Base-by-base conservation (phyloP, 2,113 vertebrate genomes). In the Felis chaus region DNA sequence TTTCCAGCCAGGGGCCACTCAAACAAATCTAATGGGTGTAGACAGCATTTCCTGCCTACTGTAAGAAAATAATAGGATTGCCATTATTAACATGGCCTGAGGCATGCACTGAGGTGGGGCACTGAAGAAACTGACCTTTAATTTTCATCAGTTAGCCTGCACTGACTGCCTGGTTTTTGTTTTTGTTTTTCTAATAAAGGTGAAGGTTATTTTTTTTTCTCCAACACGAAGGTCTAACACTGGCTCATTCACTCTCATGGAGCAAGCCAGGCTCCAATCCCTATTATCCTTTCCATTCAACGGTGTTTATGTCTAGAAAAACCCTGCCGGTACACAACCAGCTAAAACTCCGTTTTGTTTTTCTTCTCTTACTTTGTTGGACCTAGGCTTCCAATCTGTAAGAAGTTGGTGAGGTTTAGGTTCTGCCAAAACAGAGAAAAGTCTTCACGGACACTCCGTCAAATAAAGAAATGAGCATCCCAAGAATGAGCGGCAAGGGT, bases 51-150 rank as follows among this genome's bases (percentile, higher is more conserved):
- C 98, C 97, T 98, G 95, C 69, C 89, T 76, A 12, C 48, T 39
- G 27, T 91, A 93, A 97, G 71, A 97, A 97, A 98, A 98, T 3
- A 98, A 98, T 3, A 94, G 95, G 61, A 78, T 66, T 95, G 94
- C 94, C 91, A 92, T 96, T 94, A 53, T 80, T 96, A 95, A 85
- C 93, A 31, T 66, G 73, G 97, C 91, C 85, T 15, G n/a, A 85
- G 39, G 39, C 73, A 95, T 53, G 41, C 87, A 94, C 57, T 57
- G 41, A 84, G 93, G 96, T 61, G 63, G 2, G 1, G 61, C 66
- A 89, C 80, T 68, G 45, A 96, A 93, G 81, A 97, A 85, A 95
- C 1, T 81, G 89, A 96, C 97, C 97, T 97, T 97, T 95, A 73
- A 71, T 97, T 97, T 94, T 95, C 96, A 97, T 81, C 91, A 55